Conservation (phyloP, 2,888 invertebrate species). For the Thalpophila matura region DNA sequence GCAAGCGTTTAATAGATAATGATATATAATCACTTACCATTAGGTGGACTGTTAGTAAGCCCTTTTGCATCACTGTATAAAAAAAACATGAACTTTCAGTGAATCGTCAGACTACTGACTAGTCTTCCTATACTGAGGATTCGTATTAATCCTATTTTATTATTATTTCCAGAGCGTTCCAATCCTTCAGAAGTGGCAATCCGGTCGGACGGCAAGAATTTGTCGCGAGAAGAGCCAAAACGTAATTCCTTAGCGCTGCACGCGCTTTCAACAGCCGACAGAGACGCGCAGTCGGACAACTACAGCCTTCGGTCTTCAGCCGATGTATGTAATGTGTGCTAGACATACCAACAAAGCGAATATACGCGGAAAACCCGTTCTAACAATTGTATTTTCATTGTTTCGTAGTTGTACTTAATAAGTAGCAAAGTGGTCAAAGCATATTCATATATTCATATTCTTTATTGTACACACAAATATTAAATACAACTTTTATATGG, state of each 20-base stretch:
- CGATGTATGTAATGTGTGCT: slow-evolving; percentile 75
- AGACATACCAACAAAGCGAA: neutral
- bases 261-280: slow-evolving; percentile 78
- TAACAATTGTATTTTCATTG: slow-evolving; percentile 35
- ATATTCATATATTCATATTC: too few species aligned
- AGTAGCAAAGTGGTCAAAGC: too few species aligned
- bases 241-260: slow-evolving; percentile 77
- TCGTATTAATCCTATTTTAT: neutral
- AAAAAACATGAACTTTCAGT: too few species aligned
- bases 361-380: slow-evolving; percentile 13
- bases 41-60: too few species aligned
- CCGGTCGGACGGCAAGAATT: slow-evolving; percentile 77
- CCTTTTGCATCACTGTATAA: too few species aligned
- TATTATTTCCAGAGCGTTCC: slow-evolving; percentile 77
- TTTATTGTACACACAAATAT: too few species aligned
- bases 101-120: too few species aligned
- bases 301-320: slow-evolving; percentile 88
- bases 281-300: slow-evolving; percentile 87
- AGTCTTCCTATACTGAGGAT: neutral
- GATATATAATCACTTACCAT: too few species aligned
- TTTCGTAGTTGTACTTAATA: slow-evolving; percentile 1
- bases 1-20: too few species aligned
- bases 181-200: slow-evolving; percentile 81
- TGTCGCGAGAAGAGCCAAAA: slow-evolving; percentile 78
- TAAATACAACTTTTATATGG: too few species aligned